A percentile compares a stretch with the other conserved stretches of the same genome.
Evolutionary conservation across 2,888 invertebrate species (phyloP).

Genomic region (Clepsis dumicolana): DNA sequence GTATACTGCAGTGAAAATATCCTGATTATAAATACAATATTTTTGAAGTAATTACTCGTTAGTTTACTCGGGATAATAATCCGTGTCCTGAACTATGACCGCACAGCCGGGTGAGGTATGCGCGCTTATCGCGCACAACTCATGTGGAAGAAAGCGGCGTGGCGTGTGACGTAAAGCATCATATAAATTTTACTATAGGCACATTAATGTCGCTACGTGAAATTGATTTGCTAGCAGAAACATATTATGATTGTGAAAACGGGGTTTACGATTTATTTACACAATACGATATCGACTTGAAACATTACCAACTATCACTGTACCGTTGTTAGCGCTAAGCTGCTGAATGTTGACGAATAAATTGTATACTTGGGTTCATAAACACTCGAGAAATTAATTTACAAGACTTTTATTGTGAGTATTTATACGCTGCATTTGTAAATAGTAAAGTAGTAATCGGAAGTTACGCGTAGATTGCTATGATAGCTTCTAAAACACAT

Average conservation of each 20-base stretch:
- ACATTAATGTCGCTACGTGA: conserved; percentile 86
- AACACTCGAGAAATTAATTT: conserved; percentile 39
- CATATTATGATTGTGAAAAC: conserved; percentile 86
- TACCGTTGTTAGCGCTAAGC: conserved; percentile 57
- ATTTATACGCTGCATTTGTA: conserved; percentile 43
- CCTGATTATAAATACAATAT: not conserved
- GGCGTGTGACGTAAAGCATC: conserved; percentile 79
- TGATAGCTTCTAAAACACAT: conserved; percentile 30
- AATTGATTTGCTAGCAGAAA: conserved; percentile 86
- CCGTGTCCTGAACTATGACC: conserved; percentile 61
- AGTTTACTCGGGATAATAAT: conserved; percentile 26
- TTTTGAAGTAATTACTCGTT: not conserved
- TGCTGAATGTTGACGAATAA: conserved; percentile 50
- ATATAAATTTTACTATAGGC: conserved; percentile 85
- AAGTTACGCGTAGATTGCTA: conserved; percentile 34
- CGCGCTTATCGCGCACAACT: conserved; percentile 70
- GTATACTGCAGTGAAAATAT: not conserved
- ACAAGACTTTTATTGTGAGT: conserved; percentile 43
- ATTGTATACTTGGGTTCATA: conserved; percentile 37
- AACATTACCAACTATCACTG: conserved; percentile 78
- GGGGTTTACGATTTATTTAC: conserved; percentile 86
- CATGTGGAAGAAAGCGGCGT: conserved; percentile 74
- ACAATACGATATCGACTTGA: conserved; percentile 78
- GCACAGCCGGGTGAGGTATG: conserved; percentile 53
- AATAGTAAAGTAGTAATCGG: conserved; percentile 30